phyloP scores from a whole-genome alignment of 2,113 vertebrate genomes.

The Sceloporus undulatus region DNA sequence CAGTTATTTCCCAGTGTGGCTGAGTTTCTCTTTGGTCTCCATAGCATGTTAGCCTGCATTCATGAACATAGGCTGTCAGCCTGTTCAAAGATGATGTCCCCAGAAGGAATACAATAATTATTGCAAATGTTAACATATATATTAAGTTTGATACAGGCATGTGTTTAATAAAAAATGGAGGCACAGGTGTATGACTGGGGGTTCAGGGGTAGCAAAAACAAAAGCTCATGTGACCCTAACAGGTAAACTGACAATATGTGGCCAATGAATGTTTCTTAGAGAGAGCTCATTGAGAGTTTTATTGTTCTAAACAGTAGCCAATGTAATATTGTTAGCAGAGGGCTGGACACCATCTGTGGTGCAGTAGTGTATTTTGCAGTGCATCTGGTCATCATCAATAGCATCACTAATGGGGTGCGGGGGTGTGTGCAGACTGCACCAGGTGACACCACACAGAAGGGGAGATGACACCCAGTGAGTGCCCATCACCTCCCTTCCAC shows the following conservation, averaged over 20 bases:
- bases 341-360: no score
- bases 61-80: conserved; percentile 69
- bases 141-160: conserved; percentile 36
- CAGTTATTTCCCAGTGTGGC: conserved; percentile 70
- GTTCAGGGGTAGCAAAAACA: conserved; percentile 17
- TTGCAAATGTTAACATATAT: conserved; percentile 39
- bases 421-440: no score
- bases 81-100: conserved; percentile 65
- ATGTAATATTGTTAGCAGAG: neutral
- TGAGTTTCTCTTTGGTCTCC: conserved; percentile 71
- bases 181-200: conserved; percentile 5
- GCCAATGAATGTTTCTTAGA: neutral
- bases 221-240: conserved; percentile 1
- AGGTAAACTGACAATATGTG: neutral
- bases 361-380: neutral
- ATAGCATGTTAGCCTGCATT: conserved; percentile 69
- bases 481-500: no score
- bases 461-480: no score
- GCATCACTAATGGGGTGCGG: no score
- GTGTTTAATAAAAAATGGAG: conserved; percentile 49
- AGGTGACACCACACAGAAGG: no score
- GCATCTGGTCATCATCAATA: neutral
- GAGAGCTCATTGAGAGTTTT: neutral
- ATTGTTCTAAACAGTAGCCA: neutral
- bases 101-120: conserved; percentile 38